Conservation (phyloP, 53 echinoderm and acorn worm genomes). For the Holothuria scabra region DNA sequence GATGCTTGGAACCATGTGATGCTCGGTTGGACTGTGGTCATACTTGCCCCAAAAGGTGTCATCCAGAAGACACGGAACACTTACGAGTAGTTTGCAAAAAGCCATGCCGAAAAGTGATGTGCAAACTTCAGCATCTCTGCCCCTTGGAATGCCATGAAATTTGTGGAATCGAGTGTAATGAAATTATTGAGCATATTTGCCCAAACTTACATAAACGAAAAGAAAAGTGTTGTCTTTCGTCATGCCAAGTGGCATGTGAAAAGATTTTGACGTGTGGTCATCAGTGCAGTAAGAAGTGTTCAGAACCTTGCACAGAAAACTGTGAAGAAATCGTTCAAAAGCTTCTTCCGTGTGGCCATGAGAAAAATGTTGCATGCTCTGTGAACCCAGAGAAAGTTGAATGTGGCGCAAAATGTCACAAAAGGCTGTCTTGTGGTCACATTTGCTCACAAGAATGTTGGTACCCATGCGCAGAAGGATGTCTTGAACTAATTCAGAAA, state of each 20-base stretch:
- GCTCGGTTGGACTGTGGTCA: conserved; percentile 65
- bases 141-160: conserved; percentile 50
- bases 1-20: conserved; percentile 66
- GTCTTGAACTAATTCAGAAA: conserved; percentile 8
- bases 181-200: background rate
- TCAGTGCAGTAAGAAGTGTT: conserved; percentile 68
- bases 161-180: conserved; percentile 63
- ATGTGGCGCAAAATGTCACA: conserved; percentile 49
- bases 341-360: conserved; percentile 16
- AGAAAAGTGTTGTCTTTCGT: no score
- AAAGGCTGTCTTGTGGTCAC: conserved; percentile 73
- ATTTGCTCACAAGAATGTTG: conserved; percentile 72
- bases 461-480: conserved; percentile 59
- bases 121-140: conserved; percentile 60
- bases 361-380: background rate
- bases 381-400: background rate
- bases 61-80: conserved; percentile 64
- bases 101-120: conserved; percentile 46
- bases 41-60: conserved; percentile 57
- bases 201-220: no score
- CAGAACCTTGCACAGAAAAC: conserved; percentile 52
- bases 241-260: conserved; percentile 58
- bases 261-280: conserved; percentile 73
- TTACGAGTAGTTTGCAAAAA: conserved; percentile 41
- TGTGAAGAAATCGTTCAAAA: conserved; percentile 57